These are phyloP conservation scores for Drosophila meridiana DNA, from an alignment of 2,888 invertebrate genomes.

Conservation along the genomic window DNA sequence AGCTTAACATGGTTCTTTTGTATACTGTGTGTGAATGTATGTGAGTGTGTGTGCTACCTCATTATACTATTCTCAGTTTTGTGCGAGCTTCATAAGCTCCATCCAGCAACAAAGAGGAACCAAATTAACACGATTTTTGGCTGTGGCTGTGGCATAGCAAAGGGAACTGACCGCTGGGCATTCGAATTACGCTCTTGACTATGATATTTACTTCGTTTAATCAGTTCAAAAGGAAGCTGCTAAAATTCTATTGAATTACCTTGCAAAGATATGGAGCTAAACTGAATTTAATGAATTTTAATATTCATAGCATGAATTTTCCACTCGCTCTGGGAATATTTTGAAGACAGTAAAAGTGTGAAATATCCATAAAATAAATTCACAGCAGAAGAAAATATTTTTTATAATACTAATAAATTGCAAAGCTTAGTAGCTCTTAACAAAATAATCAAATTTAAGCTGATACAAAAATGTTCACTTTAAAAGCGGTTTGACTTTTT, in stretches of 20 bases:
- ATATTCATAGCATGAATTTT: background rate
- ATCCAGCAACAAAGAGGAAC: slow-evolving; percentile 32
- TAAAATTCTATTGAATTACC: slow-evolving; percentile 1
- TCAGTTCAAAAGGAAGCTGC: slow-evolving; percentile 12
- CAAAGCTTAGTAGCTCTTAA: background rate
- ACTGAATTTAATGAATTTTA: background rate
- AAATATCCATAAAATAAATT: background rate
- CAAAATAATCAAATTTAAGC: background rate
- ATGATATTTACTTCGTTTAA: slow-evolving; percentile 23
- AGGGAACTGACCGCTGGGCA: slow-evolving; percentile 1
- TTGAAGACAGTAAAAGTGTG: background rate
- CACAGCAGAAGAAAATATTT: background rate
- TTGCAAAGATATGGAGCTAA: background rate
- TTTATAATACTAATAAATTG: background rate
- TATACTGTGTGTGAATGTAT: slow-evolving; percentile 9
- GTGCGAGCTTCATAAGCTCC: slow-evolving; percentile 27
- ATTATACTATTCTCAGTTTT: slow-evolving; percentile 8
- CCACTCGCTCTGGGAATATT: background rate
- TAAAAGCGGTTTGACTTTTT: background rate
- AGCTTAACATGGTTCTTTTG: slow-evolving; percentile 45
- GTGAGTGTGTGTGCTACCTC: slow-evolving; percentile 13
- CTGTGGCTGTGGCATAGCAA: slow-evolving; percentile 8
- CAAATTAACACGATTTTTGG: slow-evolving; percentile 53
- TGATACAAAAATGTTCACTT: background rate
- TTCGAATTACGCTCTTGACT: slow-evolving; percentile 12